phyloP scores from a whole-genome alignment of 37 sponge, comb jelly and placozoan species.

The Corticium candelabrum region DNA sequence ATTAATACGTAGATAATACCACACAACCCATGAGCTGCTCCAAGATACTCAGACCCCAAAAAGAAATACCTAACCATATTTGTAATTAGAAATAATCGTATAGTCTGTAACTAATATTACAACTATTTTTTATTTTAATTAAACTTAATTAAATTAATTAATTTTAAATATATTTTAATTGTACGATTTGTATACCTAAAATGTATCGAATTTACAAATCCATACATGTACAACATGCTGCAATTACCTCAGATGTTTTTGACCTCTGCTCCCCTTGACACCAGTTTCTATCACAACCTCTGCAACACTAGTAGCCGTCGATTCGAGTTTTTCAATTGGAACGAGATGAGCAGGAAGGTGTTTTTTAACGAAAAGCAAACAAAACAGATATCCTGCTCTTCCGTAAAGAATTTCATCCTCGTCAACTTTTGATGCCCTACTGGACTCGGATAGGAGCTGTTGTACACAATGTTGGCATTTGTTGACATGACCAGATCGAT shows the following conservation, averaged over 20 bases:
- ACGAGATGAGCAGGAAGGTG: slow-evolving; percentile 12
- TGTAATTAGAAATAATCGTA: too few species aligned
- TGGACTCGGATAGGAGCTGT: slow-evolving; percentile 6
- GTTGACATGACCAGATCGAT: too few species aligned
- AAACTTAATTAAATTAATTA: too few species aligned
- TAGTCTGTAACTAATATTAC: too few species aligned
- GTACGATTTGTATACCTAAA: too few species aligned
- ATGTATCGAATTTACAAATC: too few species aligned
- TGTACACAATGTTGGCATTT: slow-evolving; percentile 9
- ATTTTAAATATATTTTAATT: too few species aligned
- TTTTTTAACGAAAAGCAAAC: slow-evolving; percentile 34
- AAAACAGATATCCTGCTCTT: slow-evolving; percentile 46
- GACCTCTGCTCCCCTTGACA: neutral
- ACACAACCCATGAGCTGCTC: too few species aligned
- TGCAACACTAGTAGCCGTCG: neutral
- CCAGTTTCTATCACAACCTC: slow-evolving; percentile 25
- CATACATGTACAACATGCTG: slow-evolving; percentile 12
- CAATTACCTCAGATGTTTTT: slow-evolving; percentile 14
- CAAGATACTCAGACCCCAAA: too few species aligned
- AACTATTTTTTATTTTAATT: too few species aligned
- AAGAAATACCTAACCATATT: too few species aligned
- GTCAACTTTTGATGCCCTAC: neutral
- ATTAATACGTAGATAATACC: too few species aligned
- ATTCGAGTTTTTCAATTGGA: neutral
- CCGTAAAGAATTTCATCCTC: slow-evolving; percentile 58